Conservation (phyloP, 2,113 vertebrate genomes). For the Oophaga pumilio region DNA sequence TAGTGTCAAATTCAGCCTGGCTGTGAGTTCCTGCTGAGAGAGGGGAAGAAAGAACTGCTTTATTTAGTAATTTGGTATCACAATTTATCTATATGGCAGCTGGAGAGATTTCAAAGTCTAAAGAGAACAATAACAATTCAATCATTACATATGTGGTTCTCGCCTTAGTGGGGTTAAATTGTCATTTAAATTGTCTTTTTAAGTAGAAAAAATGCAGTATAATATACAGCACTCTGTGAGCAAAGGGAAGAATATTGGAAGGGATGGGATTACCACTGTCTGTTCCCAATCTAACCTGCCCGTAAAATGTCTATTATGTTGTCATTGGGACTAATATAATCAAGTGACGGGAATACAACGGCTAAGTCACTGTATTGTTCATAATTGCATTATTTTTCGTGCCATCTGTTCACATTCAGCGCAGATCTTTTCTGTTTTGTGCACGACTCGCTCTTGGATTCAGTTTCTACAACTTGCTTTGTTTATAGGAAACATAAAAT, state of each 20-base stretch:
- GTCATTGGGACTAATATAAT: background rate
- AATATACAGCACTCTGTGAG: background rate
- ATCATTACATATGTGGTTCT: too few relatives aligned
- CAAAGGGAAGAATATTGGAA: background rate
- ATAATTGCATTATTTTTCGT: constrained; percentile 28
- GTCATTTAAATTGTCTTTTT: background rate
- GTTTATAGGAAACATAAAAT: constrained; percentile 45
- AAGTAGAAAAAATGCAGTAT: background rate
- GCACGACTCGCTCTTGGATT: constrained; percentile 13
- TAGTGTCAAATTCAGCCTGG: background rate
- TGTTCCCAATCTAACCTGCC: background rate
- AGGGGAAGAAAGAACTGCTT: background rate
- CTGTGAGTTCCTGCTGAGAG: background rate
- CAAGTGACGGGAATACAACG: background rate
- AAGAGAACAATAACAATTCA: too few relatives aligned
- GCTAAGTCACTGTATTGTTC: background rate
- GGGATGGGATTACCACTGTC: background rate
- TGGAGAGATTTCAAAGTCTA: too few relatives aligned
- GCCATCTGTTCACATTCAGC: constrained; percentile 32
- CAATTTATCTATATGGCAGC: too few relatives aligned
- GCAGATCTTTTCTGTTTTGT: background rate
- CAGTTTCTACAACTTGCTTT: constrained; percentile 22
- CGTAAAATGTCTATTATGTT: background rate
- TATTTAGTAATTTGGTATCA: too few relatives aligned
- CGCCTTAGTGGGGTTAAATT: background rate